A percentile compares a stretch with the other conserved stretches of the same genome.
Conservation (phyloP, 2,888 invertebrate species). For the Melanophora roralis region DNA sequence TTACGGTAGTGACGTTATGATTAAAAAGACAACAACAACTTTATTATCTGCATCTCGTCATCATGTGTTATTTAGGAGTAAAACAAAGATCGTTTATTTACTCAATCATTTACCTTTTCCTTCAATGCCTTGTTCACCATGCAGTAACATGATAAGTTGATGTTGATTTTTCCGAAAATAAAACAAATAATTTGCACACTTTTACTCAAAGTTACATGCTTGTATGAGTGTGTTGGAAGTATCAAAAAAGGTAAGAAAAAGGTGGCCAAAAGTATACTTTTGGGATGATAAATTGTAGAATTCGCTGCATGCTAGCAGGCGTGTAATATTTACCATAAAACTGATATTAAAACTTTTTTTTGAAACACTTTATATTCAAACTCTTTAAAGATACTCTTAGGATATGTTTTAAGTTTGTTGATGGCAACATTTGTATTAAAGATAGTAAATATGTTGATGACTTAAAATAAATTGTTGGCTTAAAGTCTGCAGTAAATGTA, state of each 20-base stretch:
- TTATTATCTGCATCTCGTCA: constrained; percentile 29
- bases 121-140: not conserved
- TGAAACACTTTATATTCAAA: constrained; percentile 11
- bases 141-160: constrained; percentile 53
- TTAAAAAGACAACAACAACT: constrained; percentile 29
- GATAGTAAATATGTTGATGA: constrained; percentile 16
- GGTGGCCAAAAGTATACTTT: constrained; percentile 33
- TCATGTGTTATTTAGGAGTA: constrained; percentile 43
- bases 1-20: constrained; percentile 24
- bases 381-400: constrained; percentile 17
- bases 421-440: not conserved
- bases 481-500: not conserved
- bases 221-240: not conserved
- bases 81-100: constrained; percentile 14
- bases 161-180: constrained; percentile 54
- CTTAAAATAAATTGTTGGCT: constrained; percentile 14
- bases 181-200: constrained; percentile 10
- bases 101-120: not conserved
- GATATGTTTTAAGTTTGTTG: constrained; percentile 13
- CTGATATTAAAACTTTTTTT: constrained; percentile 53
- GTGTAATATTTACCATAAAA: constrained; percentile 57
- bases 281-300: constrained; percentile 51
- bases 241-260: not conserved
- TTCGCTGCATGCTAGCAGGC: constrained; percentile 48
- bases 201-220: too few species aligned